Conservation (phyloP, 2,888 invertebrate genomes). For the Keiferia lycopersicella region DNA sequence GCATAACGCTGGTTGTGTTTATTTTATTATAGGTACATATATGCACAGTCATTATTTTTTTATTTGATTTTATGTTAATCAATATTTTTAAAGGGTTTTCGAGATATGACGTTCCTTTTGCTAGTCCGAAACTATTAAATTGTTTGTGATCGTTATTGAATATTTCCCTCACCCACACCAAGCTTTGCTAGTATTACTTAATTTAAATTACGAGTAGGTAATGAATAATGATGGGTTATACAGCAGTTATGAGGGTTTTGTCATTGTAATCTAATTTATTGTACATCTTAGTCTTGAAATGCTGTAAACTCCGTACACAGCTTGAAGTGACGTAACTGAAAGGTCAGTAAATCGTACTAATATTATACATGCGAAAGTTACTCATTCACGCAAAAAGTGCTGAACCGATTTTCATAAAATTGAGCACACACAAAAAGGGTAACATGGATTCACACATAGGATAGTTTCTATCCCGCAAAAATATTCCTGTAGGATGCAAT, state of each 20-base stretch:
- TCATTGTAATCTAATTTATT: background rate
- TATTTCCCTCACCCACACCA: slow-evolving; percentile 5
- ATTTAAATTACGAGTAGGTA: slow-evolving; percentile 14
- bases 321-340: too few relatives aligned
- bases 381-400: too few relatives aligned
- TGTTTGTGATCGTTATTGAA: slow-evolving; percentile 32
- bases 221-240: background rate
- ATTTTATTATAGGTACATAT: slow-evolving; percentile 44
- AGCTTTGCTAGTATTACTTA: slow-evolving; percentile 20
- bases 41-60: slow-evolving; percentile 44
- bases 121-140: slow-evolving; percentile 52
- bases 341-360: too few relatives aligned
- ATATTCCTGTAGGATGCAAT: too few relatives aligned
- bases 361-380: too few relatives aligned
- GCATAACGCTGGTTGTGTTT: slow-evolving; percentile 43
- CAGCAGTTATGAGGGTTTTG: background rate
- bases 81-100: slow-evolving; percentile 44
- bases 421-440: too few relatives aligned
- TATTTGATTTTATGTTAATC: slow-evolving; percentile 42
- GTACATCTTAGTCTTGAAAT: background rate
- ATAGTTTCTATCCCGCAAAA: too few relatives aligned
- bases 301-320: background rate
- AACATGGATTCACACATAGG: too few relatives aligned
- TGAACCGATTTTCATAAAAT: too few relatives aligned
- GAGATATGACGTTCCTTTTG: slow-evolving; percentile 54